Conservation (phyloP, 2,797 vertebrate species). For the Molossus alvarezi region DNA sequence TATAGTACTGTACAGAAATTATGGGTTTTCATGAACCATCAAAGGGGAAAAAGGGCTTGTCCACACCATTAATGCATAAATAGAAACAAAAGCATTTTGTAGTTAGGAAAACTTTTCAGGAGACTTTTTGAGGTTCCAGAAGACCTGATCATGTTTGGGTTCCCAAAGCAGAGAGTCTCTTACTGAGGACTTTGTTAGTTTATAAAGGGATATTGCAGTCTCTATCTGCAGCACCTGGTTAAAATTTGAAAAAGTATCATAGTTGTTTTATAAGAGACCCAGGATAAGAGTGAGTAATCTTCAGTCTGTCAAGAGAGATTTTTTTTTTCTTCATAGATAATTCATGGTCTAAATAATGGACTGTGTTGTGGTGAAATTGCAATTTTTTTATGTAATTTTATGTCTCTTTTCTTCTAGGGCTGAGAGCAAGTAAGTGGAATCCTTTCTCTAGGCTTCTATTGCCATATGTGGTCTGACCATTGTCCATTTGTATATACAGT, state of each 20-base stretch:
- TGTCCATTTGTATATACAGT: not conserved
- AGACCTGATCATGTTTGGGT: not conserved
- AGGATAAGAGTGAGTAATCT: not conserved
- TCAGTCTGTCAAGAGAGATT: not conserved
- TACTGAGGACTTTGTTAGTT: not conserved
- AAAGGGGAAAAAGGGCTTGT: not conserved
- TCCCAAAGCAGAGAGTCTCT: not conserved
- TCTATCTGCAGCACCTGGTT: not conserved
- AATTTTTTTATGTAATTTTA: not conserved
- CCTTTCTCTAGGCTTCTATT: not conserved
- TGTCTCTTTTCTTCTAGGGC: not conserved
- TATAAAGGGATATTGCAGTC: not conserved
- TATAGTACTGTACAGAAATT: not conserved
- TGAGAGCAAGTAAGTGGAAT: not conserved
- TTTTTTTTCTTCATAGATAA: not conserved
- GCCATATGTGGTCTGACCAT: not conserved
- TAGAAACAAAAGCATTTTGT: not conserved
- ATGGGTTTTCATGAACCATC: not conserved
- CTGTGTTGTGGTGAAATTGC: not conserved
- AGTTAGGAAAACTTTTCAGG: conserved; percentile 16
- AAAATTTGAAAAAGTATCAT: not conserved
- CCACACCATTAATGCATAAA: not conserved
- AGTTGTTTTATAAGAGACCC: not conserved
- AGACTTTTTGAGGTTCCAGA: not conserved
- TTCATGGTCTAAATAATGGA: not conserved